Base-by-base conservation (phyloP, 2,113 vertebrate species). In the Percopsis transmontana region DNA sequence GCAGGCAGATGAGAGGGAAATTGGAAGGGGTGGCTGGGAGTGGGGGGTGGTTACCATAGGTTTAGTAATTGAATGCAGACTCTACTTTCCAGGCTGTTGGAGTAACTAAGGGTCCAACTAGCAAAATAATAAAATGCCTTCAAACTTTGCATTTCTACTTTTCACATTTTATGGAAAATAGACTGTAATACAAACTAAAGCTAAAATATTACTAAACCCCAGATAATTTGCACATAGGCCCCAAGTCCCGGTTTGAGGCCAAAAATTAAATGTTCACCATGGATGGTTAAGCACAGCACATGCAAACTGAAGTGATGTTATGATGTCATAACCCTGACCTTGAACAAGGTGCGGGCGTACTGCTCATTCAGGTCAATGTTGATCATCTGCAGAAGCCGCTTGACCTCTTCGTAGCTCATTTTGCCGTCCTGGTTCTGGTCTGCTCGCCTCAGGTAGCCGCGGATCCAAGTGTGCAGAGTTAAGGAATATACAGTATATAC, bases 321-420 rank as follows among this genome's bases (percentile, higher is more conserved):
- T 5, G 27, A 3, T 33, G 27, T 33, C 27, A 33, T 45, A 2
- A 14, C 4, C 12, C 16, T 45, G 12, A 98, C 97, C 96, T 96
- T 95, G 90, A 98, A 98, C 58, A 99, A 90, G 19, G 59, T 71
- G 83, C 91, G 93, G 61, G 97, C 94, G 0, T 98, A 97, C 74
- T 91, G 90, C 70, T 97, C 95, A 0, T 94, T 94, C 92, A 98
- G 91, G 82, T 98, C 91, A 1, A 99, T 95, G 74, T 99, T 99
- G 82, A 98, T 94, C 95, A 99, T 97, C 82, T 92, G 89, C 39
- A 99, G 92, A 82, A 99, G 93, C 78, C 81, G 89, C 74, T 95
- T 95, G 75, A 97, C 93, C 82, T 99, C 96, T 6, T 95, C 91
- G 79, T 98, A 98, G 73, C 92, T 96, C 96, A 99, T 99, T 87